These are phyloP conservation scores for Corvus moneduloides DNA, from an alignment of 2,113 vertebrate species.

Conservation along the genomic window DNA sequence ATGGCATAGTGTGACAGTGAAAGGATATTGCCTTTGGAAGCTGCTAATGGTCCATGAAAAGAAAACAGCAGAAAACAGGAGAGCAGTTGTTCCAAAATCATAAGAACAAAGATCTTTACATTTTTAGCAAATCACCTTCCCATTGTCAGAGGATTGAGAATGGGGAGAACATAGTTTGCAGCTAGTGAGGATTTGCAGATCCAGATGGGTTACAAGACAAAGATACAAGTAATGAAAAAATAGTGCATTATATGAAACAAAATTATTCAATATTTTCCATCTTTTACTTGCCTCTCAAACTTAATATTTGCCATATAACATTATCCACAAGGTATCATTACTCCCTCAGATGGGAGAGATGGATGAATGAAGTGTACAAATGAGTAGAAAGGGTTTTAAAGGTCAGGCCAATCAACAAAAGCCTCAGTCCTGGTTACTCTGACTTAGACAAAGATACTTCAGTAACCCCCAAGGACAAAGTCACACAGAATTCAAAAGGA, in stretches of 20 bases:
- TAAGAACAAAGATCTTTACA: conserved; percentile 64
- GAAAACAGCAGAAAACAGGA: conserved; percentile 74
- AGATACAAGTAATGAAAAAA: neutral
- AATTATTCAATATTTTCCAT: neutral
- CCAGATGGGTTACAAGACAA: neutral
- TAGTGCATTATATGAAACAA: neutral
- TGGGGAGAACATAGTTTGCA: neutral
- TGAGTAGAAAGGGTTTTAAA: neutral
- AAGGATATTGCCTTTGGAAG: conserved; percentile 84
- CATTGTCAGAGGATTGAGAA: neutral
- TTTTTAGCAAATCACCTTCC: conserved; percentile 32
- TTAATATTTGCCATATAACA: neutral
- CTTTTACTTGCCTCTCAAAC: conserved; percentile 24
- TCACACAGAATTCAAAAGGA: neutral
- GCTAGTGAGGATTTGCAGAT: neutral
- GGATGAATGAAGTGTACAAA: neutral
- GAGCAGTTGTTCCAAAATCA: conserved; percentile 71
- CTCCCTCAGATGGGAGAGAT: neutral
- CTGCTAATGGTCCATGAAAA: conserved; percentile 79
- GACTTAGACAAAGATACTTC: neutral
- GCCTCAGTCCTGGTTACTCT: neutral
- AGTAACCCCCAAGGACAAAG: neutral
- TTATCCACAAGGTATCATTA: neutral
- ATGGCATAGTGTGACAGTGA: conserved; percentile 77
- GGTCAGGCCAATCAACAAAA: neutral